These are phyloP conservation scores for Etheostoma cragini DNA, from an alignment of 2,113 vertebrate species.

Conservation along the genomic window DNA sequence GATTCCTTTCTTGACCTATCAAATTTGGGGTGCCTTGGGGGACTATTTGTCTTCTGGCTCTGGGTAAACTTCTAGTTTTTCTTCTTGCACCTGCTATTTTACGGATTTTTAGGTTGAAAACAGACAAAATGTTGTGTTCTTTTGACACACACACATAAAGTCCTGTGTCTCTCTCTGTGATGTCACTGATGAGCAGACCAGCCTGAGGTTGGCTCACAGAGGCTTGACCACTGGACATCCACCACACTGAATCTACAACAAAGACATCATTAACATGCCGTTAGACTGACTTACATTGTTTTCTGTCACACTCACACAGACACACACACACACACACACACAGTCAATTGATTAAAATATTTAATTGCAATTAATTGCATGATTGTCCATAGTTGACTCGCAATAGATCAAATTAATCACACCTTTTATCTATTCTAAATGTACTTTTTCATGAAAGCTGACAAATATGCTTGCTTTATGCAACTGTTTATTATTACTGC, in stretches of 20 bases:
- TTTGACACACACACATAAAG: slow-evolving; percentile 76
- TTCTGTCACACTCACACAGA: no score
- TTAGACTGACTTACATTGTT: background rate
- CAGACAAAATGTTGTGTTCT: slow-evolving; percentile 61
- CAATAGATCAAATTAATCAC: no score
- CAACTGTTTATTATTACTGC: no score
- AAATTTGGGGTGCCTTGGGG: background rate
- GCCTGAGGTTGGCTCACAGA: slow-evolving; percentile 40
- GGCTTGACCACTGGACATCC: slow-evolving; percentile 80
- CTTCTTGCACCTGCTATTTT: slow-evolving; percentile 40
- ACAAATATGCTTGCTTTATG: no score
- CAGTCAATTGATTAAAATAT: no score
- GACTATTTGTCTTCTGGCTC: slow-evolving; percentile 17
- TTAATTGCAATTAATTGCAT: no score
- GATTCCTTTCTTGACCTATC: slow-evolving; percentile 9
- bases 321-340: no score
- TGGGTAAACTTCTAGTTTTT: slow-evolving; percentile 62
- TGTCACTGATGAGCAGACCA: slow-evolving; percentile 71
- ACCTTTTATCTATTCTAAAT: no score
- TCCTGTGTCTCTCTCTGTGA: slow-evolving; percentile 69
- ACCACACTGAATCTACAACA: slow-evolving; percentile 75
- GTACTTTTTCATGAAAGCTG: no score
- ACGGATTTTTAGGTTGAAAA: slow-evolving; percentile 77
- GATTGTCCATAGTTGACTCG: no score
- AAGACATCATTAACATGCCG: slow-evolving; percentile 7